Conservation (phyloP, 2,797 vertebrate genomes). For the Urophycis tenuis region DNA sequence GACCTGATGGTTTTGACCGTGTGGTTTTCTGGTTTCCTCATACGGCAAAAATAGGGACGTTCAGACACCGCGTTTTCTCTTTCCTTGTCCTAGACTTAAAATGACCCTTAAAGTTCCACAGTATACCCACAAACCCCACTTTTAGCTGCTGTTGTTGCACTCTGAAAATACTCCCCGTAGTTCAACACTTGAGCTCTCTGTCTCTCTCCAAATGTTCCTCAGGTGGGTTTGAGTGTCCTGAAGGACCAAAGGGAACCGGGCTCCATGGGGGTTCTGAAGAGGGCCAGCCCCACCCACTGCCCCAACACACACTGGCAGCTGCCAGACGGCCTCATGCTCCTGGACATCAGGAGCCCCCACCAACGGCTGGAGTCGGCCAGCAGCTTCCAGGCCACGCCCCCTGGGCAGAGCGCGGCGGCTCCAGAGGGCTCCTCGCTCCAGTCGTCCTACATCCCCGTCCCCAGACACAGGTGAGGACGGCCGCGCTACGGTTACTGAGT, state of each 20-base stretch:
- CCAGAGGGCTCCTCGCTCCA: conserved; percentile 53
- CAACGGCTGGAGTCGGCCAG: conserved; percentile 57
- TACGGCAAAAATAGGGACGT: background rate
- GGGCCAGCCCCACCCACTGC: conserved; percentile 64
- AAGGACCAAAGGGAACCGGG: conserved; percentile 61
- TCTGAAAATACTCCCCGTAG: background rate
- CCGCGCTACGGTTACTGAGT: too few relatives aligned
- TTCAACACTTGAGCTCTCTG: background rate
- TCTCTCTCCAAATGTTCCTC: conserved; percentile 5
- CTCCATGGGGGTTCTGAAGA: conserved; percentile 62
- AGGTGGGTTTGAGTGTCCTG: conserved; percentile 50
- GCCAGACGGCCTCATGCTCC: conserved; percentile 63
- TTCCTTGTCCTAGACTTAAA: background rate
- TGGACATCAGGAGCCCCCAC: conserved; percentile 64
- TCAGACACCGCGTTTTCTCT: background rate
- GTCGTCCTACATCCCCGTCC: conserved; percentile 75
- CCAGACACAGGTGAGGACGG: conserved; percentile 70
- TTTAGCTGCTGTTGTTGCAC: background rate
- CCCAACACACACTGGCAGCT: conserved; percentile 57
- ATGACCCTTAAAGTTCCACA: background rate
- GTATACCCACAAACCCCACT: background rate
- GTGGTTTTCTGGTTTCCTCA: background rate
- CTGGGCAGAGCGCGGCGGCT: conserved; percentile 5
- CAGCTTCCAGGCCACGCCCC: conserved; percentile 44
- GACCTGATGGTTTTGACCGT: background rate